phyloP scores from a whole-genome alignment of 2,888 invertebrate species.

The Tribolium freemani region DNA sequence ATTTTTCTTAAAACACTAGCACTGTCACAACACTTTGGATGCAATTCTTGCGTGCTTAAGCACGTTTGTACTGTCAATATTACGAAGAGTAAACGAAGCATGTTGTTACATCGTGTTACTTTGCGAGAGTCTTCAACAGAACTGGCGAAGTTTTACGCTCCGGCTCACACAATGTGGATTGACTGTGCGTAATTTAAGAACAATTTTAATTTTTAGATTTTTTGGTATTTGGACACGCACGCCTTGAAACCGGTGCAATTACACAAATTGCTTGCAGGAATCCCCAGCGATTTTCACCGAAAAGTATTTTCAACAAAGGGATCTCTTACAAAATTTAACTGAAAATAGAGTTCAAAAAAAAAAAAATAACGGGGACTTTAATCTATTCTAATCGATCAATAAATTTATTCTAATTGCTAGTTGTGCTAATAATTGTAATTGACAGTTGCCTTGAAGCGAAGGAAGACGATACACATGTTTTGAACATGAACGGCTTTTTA shows the following conservation, averaged over 20 bases:
- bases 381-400: neutral
- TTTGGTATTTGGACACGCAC: neutral
- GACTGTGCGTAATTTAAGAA: constrained; percentile 19
- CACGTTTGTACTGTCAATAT: constrained; percentile 1
- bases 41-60: neutral
- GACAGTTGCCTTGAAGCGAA: constrained; percentile 15
- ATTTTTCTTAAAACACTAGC: constrained; percentile 20
- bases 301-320: neutral
- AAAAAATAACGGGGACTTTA: neutral
- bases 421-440: constrained; percentile 1
- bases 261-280: neutral
- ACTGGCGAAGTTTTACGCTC: constrained; percentile 21
- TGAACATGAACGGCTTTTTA: neutral
- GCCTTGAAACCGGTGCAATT: neutral
- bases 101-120: constrained; percentile 26
- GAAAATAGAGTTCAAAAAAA: neutral
- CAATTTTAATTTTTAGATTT: neutral
- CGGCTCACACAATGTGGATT: constrained; percentile 8
- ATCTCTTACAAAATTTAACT: too few relatives aligned
- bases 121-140: constrained; percentile 16
- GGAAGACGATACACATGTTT: constrained; percentile 7
- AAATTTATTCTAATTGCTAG: neutral
- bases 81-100: constrained; percentile 13
- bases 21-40: constrained; percentile 40
- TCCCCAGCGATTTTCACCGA: neutral